Evolutionary conservation across 1,140 invertebrate species (phyloP).

Genomic region (Branchinecta lynchi): DNA sequence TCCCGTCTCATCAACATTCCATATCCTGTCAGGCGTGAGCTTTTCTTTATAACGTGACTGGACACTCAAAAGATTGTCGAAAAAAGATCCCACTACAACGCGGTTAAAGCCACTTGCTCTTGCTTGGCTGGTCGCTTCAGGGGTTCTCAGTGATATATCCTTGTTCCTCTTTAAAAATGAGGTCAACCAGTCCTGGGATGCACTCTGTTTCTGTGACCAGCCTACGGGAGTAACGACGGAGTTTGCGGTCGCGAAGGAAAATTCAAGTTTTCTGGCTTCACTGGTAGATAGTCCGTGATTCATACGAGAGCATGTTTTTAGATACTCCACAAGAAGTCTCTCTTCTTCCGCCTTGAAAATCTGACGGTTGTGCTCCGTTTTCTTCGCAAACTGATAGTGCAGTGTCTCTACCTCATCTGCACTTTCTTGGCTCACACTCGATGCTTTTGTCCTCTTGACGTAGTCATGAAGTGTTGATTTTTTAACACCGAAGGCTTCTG

Average conservation of each 20-base stretch:
- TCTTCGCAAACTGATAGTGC: too few relatives aligned
- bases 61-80: constrained; percentile 23
- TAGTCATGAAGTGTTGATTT: too few relatives aligned
- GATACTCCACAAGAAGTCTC: not conserved
- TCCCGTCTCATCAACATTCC: constrained; percentile 33
- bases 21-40: constrained; percentile 26
- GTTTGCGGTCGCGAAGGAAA: not conserved
- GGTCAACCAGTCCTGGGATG: constrained; percentile 6
- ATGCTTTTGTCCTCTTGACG: too few relatives aligned
- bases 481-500: too few relatives aligned
- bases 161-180: constrained; percentile 10
- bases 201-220: not conserved
- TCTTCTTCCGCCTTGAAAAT: not conserved
- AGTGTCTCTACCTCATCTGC: too few relatives aligned
- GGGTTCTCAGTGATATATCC: not conserved
- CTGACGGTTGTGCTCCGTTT: not conserved
- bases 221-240: not conserved
- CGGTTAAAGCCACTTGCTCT: not conserved
- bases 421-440: too few relatives aligned
- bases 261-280: not conserved
- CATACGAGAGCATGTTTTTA: not conserved
- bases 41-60: constrained; percentile 20
- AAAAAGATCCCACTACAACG: not conserved
- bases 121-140: constrained; percentile 12
- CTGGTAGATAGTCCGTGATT: not conserved